Evolutionary conservation across 2,888 invertebrate species (phyloP).

Genomic region (Tanypteryx hageni): DNA sequence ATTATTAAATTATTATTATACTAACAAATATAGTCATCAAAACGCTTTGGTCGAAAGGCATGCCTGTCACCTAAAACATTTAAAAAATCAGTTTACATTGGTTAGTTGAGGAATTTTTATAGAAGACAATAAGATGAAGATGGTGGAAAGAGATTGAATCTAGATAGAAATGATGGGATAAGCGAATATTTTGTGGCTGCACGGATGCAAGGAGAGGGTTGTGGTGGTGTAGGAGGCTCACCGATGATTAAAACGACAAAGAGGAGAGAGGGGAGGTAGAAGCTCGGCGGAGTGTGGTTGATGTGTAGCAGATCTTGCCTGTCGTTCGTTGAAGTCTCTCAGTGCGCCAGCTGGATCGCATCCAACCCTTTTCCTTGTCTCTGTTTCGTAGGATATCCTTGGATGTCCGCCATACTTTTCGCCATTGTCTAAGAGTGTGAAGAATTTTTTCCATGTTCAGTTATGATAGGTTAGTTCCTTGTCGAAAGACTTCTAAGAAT

Average conservation of each 20-base stretch:
- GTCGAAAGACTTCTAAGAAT: too few species aligned
- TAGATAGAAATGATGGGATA: not conserved
- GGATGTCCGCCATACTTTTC: not conserved
- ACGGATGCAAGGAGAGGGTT: not conserved
- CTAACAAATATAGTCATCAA: too few species aligned
- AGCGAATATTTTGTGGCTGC: not conserved
- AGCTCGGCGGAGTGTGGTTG: not conserved
- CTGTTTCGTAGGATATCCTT: not conserved
- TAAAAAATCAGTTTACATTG: too few species aligned
- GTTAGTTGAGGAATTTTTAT: too few species aligned
- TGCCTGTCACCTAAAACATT: too few species aligned
- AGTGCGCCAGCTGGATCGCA: not conserved
- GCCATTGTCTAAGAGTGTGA: not conserved
- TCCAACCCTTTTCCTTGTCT: not conserved
- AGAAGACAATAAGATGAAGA: too few species aligned
- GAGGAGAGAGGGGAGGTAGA: not conserved
- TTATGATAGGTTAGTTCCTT: not conserved
- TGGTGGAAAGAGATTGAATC: not conserved
- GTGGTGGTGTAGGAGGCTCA: not conserved
- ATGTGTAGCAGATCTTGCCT: not conserved
- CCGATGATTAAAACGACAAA: not conserved
- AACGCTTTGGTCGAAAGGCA: too few species aligned
- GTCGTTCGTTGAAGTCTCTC: constrained; percentile 39
- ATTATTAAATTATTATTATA: too few species aligned
- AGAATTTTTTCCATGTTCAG: not conserved